These are phyloP conservation scores for Choristoneura fumiferana DNA, from an alignment of 1,140 invertebrate genomes.

Conservation along the genomic window DNA sequence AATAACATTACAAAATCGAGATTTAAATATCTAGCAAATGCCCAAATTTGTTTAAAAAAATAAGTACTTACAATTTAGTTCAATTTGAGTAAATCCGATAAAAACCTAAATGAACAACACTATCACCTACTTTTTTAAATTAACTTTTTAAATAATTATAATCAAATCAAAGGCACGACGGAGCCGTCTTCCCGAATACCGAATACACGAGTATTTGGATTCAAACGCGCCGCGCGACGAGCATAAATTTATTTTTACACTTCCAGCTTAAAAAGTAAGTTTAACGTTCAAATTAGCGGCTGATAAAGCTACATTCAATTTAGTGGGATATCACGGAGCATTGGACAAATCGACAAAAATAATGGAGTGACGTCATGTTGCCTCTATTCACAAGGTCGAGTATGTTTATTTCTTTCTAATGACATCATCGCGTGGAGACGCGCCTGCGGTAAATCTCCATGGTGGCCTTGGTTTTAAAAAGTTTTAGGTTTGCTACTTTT, in stretches of 20 bases:
- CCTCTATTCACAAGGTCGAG: constrained; percentile 45
- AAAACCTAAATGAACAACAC: background rate
- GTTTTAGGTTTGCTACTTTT: background rate
- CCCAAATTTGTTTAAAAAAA: too few relatives aligned
- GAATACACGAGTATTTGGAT: background rate
- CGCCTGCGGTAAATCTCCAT: background rate
- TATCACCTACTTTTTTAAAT: too few relatives aligned
- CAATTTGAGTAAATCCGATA: constrained; percentile 1
- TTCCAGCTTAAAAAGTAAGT: constrained; percentile 23
- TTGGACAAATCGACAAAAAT: constrained; percentile 57
- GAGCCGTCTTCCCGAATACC: background rate
- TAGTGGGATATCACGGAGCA: constrained; percentile 23
- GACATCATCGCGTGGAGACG: constrained; percentile 42
- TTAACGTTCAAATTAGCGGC: too few relatives aligned
- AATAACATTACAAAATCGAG: too few relatives aligned
- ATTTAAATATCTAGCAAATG: too few relatives aligned
- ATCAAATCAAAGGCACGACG: background rate
- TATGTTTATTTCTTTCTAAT: constrained; percentile 48
- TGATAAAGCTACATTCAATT: constrained; percentile 24
- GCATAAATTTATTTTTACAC: constrained; percentile 28
- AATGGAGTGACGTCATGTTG: constrained; percentile 51
- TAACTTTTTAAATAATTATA: too few relatives aligned
- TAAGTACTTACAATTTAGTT: background rate
- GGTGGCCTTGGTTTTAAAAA: constrained; percentile 2
- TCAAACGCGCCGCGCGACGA: constrained; percentile 16